Evolutionary conservation across 92 coral and sea anemone genomes (phyloP).

Genomic region (Metridium senile): DNA sequence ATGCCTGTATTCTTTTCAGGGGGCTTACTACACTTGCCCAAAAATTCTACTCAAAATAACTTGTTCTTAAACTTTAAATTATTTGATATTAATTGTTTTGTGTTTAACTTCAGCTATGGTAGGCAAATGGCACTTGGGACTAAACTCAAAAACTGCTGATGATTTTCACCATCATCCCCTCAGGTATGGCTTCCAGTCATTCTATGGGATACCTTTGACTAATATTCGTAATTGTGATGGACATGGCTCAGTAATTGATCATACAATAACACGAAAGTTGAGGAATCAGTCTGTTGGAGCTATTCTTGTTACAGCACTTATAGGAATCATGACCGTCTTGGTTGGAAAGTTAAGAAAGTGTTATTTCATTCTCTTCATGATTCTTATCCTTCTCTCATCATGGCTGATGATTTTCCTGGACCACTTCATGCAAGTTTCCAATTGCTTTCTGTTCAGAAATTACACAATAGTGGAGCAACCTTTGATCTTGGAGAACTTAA

Average conservation of each 20-base stretch:
- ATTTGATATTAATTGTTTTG: too few species aligned
- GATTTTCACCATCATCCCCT: conserved; percentile 75
- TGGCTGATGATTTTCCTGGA: background rate
- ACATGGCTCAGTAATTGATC: conserved; percentile 48
- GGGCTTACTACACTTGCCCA: too few species aligned
- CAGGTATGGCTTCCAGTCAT: conserved; percentile 76
- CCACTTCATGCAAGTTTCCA: background rate
- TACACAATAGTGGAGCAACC: conserved; percentile 89
- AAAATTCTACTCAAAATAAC: background rate
- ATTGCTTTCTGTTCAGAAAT: conserved; percentile 72
- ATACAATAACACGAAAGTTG: conserved; percentile 36
- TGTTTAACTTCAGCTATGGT: conserved; percentile 45
- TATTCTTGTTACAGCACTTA: conserved; percentile 43
- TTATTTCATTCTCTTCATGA: conserved; percentile 14
- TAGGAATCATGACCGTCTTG: conserved; percentile 20
- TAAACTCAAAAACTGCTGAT: conserved; percentile 50
- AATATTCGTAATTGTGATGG: conserved; percentile 61
- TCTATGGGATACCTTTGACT: conserved; percentile 76
- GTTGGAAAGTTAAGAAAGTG: conserved; percentile 26
- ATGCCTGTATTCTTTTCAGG: too few species aligned
- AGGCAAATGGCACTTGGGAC: conserved; percentile 94
- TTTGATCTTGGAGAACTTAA: conserved; percentile 65
- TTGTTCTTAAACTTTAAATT: too few species aligned
- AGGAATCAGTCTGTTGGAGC: conserved; percentile 22
- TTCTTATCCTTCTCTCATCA: background rate